Evolutionary conservation across 1,140 invertebrate species (phyloP).

Genomic region (Drosophila watanabei): DNA sequence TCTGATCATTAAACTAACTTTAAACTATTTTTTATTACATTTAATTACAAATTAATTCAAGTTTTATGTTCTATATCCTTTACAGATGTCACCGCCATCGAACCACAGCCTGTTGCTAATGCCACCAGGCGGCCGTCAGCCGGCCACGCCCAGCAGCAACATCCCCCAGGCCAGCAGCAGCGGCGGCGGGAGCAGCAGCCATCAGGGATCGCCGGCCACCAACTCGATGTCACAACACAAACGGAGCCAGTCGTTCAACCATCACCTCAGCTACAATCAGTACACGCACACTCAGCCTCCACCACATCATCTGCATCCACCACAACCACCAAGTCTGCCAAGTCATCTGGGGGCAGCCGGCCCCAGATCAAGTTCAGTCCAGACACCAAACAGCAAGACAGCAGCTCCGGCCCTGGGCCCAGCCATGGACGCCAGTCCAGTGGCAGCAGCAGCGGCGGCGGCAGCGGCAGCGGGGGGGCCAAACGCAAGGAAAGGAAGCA

Average conservation of each 20-base stretch:
- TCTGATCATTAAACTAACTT: constrained; percentile 41
- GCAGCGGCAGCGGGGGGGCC: constrained; percentile 62
- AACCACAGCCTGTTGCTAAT: constrained; percentile 70
- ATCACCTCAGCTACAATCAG: constrained; percentile 89
- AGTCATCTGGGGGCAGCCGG: constrained; percentile 80
- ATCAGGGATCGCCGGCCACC: constrained; percentile 51
- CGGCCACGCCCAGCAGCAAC: constrained; percentile 42
- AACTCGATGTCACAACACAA: constrained; percentile 87
- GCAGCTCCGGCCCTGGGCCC: constrained; percentile 49
- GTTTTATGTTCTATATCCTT: constrained; percentile 26
- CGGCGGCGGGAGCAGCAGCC: constrained; percentile 43
- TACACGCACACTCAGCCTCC: constrained; percentile 87
- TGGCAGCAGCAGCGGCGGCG: constrained; percentile 54
- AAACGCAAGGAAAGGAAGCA: constrained; percentile 85
- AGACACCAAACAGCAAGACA: constrained; percentile 84
- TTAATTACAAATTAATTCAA: background rate
- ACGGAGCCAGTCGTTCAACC: constrained; percentile 89
- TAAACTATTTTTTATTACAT: constrained; percentile 2
- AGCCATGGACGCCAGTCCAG: constrained; percentile 66
- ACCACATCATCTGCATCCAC: constrained; percentile 87
- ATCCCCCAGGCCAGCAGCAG: constrained; percentile 30
- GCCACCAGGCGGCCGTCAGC: constrained; percentile 60
- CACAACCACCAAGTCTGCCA: constrained; percentile 85
- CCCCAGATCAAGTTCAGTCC: constrained; percentile 86
- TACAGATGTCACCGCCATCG: constrained; percentile 87